These are phyloP conservation scores for Ornithoptera priamus DNA, from an alignment of 2,888 invertebrate species.

Conservation along the genomic window DNA sequence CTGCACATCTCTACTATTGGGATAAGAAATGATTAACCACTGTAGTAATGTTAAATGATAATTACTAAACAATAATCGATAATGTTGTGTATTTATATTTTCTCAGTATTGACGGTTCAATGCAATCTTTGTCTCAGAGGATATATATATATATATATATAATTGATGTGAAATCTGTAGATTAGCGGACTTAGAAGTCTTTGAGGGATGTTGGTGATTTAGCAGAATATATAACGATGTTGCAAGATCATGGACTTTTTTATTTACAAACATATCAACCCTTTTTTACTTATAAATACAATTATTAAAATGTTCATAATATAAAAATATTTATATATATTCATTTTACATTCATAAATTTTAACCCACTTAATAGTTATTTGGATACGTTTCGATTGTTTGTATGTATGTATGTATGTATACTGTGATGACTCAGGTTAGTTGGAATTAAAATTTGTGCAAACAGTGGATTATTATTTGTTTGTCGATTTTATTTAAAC, in stretches of 20 bases:
- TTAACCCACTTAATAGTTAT: conserved; percentile 47
- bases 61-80: conserved; percentile 56
- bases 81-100: conserved; percentile 60
- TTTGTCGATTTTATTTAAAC: conserved; percentile 9
- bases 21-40: conserved; percentile 71
- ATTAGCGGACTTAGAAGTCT: conserved; percentile 57
- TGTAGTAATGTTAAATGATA: conserved; percentile 66
- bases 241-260: conserved; percentile 71
- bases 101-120: conserved; percentile 74
- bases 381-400: conserved; percentile 48
- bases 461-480: conserved; percentile 4
- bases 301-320: conserved; percentile 53
- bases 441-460: conserved; percentile 41
- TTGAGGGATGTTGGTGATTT: conserved; percentile 62
- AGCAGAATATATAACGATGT: conserved; percentile 77
- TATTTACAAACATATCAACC: conserved; percentile 60
- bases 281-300: conserved; percentile 44
- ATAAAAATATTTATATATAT: conserved; percentile 36
- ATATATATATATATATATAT: conserved; percentile 35
- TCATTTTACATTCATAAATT: conserved; percentile 63
- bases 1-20: conserved; percentile 66
- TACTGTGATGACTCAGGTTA: conserved; percentile 79
- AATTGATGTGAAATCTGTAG: conserved; percentile 45
- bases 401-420: conserved; percentile 37
- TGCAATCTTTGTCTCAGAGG: conserved; percentile 77